phyloP scores from a whole-genome alignment of 2,797 vertebrate species.

The Acipenser ruthenus region DNA sequence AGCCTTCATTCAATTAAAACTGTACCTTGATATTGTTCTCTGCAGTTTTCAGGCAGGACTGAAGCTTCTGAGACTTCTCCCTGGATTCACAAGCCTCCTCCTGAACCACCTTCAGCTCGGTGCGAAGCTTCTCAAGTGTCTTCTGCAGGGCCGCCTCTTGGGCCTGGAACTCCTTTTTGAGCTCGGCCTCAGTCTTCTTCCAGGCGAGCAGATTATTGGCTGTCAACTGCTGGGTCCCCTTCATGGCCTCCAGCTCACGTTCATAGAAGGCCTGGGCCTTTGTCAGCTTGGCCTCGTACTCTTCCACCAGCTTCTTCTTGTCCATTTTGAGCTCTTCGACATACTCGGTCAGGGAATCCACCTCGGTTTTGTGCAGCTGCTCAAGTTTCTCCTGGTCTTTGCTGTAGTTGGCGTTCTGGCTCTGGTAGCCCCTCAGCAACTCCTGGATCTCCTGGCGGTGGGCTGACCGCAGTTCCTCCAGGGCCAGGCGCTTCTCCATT shows the following conservation, averaged over 20 bases:
- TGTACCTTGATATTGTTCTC: constrained; percentile 79
- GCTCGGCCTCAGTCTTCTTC: constrained; percentile 88
- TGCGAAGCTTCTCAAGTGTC: constrained; percentile 81
- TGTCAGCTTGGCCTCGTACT: constrained; percentile 87
- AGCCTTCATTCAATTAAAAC: background rate
- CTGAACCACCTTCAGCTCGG: constrained; percentile 80
- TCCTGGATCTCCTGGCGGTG: constrained; percentile 88
- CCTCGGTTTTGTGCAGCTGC: constrained; percentile 75
- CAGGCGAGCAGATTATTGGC: constrained; percentile 86
- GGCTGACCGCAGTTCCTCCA: constrained; percentile 77
- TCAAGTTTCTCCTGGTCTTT: constrained; percentile 86
- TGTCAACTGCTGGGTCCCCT: constrained; percentile 89
- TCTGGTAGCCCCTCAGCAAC: constrained; percentile 82
- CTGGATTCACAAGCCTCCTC: constrained; percentile 81
- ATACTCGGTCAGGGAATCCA: constrained; percentile 74
- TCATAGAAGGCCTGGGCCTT: constrained; percentile 95
- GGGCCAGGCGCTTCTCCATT: constrained; percentile 77
- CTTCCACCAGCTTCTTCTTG: constrained; percentile 84
- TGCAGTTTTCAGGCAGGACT: constrained; percentile 62
- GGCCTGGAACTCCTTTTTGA: constrained; percentile 85
- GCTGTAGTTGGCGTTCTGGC: constrained; percentile 76
- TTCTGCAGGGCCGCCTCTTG: constrained; percentile 89
- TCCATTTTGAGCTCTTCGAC: constrained; percentile 83
- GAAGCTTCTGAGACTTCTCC: constrained; percentile 85
- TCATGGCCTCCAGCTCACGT: constrained; percentile 90